Evolutionary conservation across 1,140 invertebrate species (phyloP), one percentile per base, ranked within the genome.

Genomic region (Polypedilum vanderplanki): DNA sequence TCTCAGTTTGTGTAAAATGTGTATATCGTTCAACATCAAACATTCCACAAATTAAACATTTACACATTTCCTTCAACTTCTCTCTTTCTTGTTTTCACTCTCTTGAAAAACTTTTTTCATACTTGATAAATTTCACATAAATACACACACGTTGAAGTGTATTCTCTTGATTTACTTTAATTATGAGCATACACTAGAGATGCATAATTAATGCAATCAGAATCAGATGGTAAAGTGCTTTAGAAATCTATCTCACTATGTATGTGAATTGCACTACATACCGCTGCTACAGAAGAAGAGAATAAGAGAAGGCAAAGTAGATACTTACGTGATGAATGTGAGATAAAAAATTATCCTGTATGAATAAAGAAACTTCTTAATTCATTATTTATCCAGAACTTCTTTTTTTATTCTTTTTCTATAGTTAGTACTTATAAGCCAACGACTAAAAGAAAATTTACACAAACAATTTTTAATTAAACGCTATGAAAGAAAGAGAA

Each of bases 151-250:
- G 24, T 33, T 33, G 24, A 33, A 33, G 24, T 33, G 24, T 33
- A 33, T 46, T 9, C 8, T 46, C 9, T 70, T 70, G 65, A 20
- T 70, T 70, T 70, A 20, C 20, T 70, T 70, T 20, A 22, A 70
- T 15, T 67, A 70, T 70, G 65, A 18, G 4, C 65, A 70, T 20
- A 70, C 46, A 57, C 10, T 57, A 57, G n/a, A 70, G 10, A 18
- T 70, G 17, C 17, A 70, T 70, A 70, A 70, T 70, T 70, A 20
- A 70, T 70, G 65, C 65, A 70, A 70, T 70, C 65, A 70, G n/a
- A 57, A 57, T 57, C 20, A 18, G 10, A 18, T 20, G 2, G 3
- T 18, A 22, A 18, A 20, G 8, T 18, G 65, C n/a, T 20, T 67
- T 70, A 4, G 18, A 20, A 22, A 18, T 7, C 7, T 9, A 70